These are phyloP conservation scores for Alloplasta piceator DNA, from an alignment of 2,888 invertebrate genomes.

Conservation along the genomic window DNA sequence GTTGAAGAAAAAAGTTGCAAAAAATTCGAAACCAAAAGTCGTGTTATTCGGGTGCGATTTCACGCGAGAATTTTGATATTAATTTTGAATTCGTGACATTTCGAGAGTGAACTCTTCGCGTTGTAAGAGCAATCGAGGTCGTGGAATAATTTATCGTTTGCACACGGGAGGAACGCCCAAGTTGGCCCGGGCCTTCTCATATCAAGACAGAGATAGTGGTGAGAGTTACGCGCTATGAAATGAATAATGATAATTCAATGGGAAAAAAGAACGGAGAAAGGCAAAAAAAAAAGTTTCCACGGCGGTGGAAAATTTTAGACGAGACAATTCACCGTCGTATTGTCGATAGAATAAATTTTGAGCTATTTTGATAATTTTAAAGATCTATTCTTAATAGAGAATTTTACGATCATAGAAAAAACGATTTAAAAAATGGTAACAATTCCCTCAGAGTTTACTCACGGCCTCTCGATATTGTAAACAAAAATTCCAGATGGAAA, in stretches of 20 bases:
- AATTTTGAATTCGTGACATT: conserved; percentile 9
- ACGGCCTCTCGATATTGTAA: too few species aligned
- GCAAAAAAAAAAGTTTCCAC: background rate
- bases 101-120: background rate
- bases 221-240: conserved; percentile 43
- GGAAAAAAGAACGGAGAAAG: conserved; percentile 1
- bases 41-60: background rate
- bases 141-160: conserved; percentile 52
- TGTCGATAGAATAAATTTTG: too few species aligned
- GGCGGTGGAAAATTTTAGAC: background rate
- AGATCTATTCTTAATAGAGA: too few species aligned
- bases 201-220: background rate
- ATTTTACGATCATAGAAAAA: too few species aligned
- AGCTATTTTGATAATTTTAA: too few species aligned
- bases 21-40: conserved; percentile 15
- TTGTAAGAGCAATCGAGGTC: conserved; percentile 44
- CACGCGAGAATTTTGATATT: conserved; percentile 2
- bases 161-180: background rate
- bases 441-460: too few species aligned
- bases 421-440: too few species aligned
- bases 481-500: too few species aligned
- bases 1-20: background rate
- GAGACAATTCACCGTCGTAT: too few species aligned
- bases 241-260: conserved; percentile 34
- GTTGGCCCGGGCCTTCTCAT: background rate